Percentiles rank a stretch among this genome's conserved stretches.
These are phyloP conservation scores for Anabas testudineus DNA, from an alignment of 2,797 vertebrate genomes.

Conservation along the genomic window DNA sequence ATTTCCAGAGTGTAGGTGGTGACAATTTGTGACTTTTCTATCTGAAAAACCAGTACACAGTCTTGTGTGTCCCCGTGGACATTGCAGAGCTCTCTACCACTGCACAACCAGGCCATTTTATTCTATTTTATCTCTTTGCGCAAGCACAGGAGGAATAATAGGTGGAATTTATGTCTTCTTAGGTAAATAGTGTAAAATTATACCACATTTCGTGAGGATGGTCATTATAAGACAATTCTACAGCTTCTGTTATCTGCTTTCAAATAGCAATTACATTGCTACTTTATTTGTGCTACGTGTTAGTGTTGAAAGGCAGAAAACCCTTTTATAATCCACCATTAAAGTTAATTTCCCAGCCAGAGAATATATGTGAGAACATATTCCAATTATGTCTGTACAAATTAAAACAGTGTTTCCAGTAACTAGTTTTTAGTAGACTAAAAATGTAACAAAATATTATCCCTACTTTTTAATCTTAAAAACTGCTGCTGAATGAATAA, in stretches of 20 bases:
- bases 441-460: conserved; percentile 2
- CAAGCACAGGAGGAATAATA: conserved; percentile 38
- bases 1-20: background rate
- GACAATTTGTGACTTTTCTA: conserved; percentile 59
- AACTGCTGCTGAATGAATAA: conserved; percentile 19
- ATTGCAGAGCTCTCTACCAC: background rate
- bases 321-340: conserved; percentile 21
- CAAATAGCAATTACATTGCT: conserved; percentile 21
- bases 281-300: conserved; percentile 7
- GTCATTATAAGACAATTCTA: conserved; percentile 2
- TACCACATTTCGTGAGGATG: background rate
- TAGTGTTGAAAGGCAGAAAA: conserved; percentile 10
- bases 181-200: conserved; percentile 23
- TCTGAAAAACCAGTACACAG: conserved; percentile 35
- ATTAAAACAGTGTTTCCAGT: background rate
- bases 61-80: conserved; percentile 41
- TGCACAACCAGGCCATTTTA: conserved; percentile 15
- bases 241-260: conserved; percentile 4
- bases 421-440: background rate
- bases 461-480: background rate
- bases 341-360: conserved; percentile 18
- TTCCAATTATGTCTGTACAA: conserved; percentile 4
- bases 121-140: conserved; percentile 35
- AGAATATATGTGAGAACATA: conserved; percentile 11
- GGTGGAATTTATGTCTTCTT: conserved; percentile 20